These are phyloP conservation scores for Encarsia formosa DNA, from an alignment of 2,888 invertebrate species.

Conservation along the genomic window DNA sequence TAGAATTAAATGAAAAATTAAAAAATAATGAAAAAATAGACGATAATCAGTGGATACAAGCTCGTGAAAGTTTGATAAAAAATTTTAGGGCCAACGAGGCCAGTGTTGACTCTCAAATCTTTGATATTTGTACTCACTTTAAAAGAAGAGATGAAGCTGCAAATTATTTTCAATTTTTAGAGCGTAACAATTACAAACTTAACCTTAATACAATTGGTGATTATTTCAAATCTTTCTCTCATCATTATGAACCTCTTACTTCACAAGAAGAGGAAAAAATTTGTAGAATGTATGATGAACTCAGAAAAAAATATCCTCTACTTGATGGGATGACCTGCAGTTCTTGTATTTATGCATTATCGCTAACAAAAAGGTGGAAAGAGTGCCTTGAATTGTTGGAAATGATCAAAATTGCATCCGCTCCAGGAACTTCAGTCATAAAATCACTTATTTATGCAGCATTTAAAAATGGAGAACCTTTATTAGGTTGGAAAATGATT, in stretches of 20 bases:
- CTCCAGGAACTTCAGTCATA: conserved; percentile 54
- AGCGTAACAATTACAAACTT: conserved; percentile 51
- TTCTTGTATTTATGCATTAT: conserved; percentile 60
- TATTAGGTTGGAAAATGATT: conserved; percentile 62
- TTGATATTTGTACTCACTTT: conserved; percentile 54
- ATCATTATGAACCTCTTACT: conserved; percentile 43
- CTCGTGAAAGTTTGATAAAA: conserved; percentile 15
- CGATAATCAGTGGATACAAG: conserved; percentile 12
- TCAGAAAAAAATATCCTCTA: conserved; percentile 56
- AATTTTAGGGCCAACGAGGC: conserved; percentile 31
- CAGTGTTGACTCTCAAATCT: conserved; percentile 61
- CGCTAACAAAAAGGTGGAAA: conserved; percentile 63
- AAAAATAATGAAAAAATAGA: conserved; percentile 3
- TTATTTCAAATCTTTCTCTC: conserved; percentile 55
- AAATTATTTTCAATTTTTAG: conserved; percentile 59
- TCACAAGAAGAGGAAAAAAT: conserved; percentile 57
- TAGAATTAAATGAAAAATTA: conserved; percentile 3
- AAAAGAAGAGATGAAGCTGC: conserved; percentile 55
- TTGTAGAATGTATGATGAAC: conserved; percentile 51
- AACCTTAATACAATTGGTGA: conserved; percentile 60
- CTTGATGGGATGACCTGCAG: conserved; percentile 62
- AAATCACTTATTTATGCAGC: conserved; percentile 58
- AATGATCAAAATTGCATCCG: conserved; percentile 55
- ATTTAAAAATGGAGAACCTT: conserved; percentile 56
- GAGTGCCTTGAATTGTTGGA: conserved; percentile 60